Conservation (phyloP, 2,888 invertebrate genomes). For the Kuschelorhynchus macadamiae region DNA sequence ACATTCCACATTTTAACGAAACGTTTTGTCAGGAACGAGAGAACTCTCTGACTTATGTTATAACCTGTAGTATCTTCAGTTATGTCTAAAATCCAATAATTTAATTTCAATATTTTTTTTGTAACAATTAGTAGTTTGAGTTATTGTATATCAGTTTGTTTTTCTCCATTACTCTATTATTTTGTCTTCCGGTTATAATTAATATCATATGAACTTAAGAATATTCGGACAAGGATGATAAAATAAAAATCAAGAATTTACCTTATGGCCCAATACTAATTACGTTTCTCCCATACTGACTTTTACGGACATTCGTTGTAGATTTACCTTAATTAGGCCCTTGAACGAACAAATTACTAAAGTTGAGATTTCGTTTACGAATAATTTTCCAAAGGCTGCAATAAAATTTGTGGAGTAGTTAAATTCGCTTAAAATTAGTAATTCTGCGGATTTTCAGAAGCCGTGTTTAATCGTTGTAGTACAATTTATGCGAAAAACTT, state of each 20-base stretch:
- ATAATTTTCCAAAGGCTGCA: slow-evolving; percentile 34
- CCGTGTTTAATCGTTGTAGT: slow-evolving; percentile 17
- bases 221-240: neutral
- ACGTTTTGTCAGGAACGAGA: too few relatives aligned
- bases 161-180: too few relatives aligned
- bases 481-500: too few relatives aligned
- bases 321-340: slow-evolving; percentile 28
- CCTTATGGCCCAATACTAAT: neutral
- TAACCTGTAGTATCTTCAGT: too few relatives aligned
- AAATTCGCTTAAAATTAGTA: slow-evolving; percentile 34
- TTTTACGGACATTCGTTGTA: slow-evolving; percentile 39
- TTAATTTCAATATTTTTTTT: neutral
- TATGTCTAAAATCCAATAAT: too few relatives aligned
- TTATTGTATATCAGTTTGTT: too few relatives aligned
- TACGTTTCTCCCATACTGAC: slow-evolving; percentile 37
- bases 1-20: too few relatives aligned
- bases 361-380: slow-evolving; percentile 35
- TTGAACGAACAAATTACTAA: slow-evolving; percentile 31
- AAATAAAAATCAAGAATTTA: neutral
- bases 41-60: too few relatives aligned
- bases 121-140: too few relatives aligned
- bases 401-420: slow-evolving; percentile 51
- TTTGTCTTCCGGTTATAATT: too few relatives aligned
- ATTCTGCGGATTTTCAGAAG: slow-evolving; percentile 28
- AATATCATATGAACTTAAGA: too few relatives aligned